Evolutionary conservation across 1,140 invertebrate species (phyloP), one percentile per base, ranked within the genome.

Genomic region (Hypsibius dujardini): DNA sequence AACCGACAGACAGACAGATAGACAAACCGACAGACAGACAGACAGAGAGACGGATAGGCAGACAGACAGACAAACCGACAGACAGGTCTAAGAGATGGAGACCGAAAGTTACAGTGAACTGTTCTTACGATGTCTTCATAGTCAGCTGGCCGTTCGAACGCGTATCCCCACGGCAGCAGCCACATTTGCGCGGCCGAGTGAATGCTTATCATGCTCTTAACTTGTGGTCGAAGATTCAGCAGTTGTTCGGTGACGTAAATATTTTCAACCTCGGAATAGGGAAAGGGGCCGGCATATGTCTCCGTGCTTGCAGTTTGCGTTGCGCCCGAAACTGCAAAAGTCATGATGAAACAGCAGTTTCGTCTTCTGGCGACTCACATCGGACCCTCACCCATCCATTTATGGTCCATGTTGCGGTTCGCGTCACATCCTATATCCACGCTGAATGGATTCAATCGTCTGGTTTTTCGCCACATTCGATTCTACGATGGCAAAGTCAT

Each of bases 381-480:
- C 2, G 14, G 14, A 12, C 14, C 56, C 71, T 56, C 56, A 71
- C 71, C 15, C 71, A 72, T 72, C 71, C 71, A 72, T 40, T 72
- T 56, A 69, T 28, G 40, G 46, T 72, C 71, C n/a, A 46, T 71
- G 46, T 72, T 72, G 28, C 71, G 40, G 71, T 72, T 72, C 28
- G 70, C 2, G 47, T 72, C 71, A n/a, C 69, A 42, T 15, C 71
- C 71, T 14, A 73, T 46, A 47, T 72, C 73, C 7, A 47, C 47
- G n/a, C 60, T 46, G 47, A 72, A 72, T 7, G 50, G 47, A 59
- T 70, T 73, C 1, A 45, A 3, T 2, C 46, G 46, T 2, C 73
- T 40, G 1, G 73, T 73, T 42, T 70, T 73, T 15, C 73, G 71
- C 73, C 73, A 73, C 69, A 73, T 15, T 1, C 73, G 72, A 56